A percentile compares a stretch with the other conserved stretches of the same genome.
Evolutionary conservation across 2,113 vertebrate genomes (phyloP).

Genomic region (Brachirus orientalis): DNA sequence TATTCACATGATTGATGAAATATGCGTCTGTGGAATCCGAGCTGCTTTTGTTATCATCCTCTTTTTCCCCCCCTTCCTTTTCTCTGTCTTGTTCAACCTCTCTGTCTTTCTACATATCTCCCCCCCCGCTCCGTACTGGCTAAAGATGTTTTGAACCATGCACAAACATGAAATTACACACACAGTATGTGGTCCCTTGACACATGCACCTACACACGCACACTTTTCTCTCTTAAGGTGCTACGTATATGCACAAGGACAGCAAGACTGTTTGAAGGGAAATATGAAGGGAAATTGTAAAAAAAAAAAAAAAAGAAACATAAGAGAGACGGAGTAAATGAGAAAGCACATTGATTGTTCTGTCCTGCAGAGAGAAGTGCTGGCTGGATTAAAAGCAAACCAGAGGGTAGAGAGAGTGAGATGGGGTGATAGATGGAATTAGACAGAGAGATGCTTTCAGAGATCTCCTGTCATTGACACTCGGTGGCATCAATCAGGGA

Average conservation of each 20-base stretch:
- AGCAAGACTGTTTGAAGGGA: constrained; percentile 70
- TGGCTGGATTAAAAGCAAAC: constrained; percentile 43
- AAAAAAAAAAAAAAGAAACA: constrained; percentile 9
- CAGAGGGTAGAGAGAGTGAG: constrained; percentile 31
- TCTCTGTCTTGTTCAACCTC: constrained; percentile 72
- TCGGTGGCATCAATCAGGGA: constrained; percentile 51
- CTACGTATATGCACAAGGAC: constrained; percentile 72
- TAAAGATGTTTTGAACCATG: constrained; percentile 71
- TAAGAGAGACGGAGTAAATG: constrained; percentile 24
- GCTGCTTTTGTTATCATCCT: constrained; percentile 79
- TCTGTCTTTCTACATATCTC: constrained; percentile 72
- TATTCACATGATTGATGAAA: constrained; percentile 86
- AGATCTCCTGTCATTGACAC: constrained; percentile 59
- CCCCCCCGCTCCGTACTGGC: constrained; percentile 65
- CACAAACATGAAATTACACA: constrained; percentile 88
- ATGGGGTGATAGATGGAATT: constrained; percentile 51
- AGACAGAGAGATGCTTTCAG: constrained; percentile 59
- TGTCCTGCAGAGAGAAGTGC: constrained; percentile 78
- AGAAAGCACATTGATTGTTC: constrained; percentile 80
- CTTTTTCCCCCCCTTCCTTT: constrained; percentile 52
- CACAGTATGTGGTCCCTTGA: constrained; percentile 80
- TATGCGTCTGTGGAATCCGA: constrained; percentile 82
- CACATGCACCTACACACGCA: neutral
- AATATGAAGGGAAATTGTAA: constrained; percentile 40
- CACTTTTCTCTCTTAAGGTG: constrained; percentile 26